Evolutionary conservation across 2,888 invertebrate species (phyloP).

Genomic region (Sminthurides aquaticus): DNA sequence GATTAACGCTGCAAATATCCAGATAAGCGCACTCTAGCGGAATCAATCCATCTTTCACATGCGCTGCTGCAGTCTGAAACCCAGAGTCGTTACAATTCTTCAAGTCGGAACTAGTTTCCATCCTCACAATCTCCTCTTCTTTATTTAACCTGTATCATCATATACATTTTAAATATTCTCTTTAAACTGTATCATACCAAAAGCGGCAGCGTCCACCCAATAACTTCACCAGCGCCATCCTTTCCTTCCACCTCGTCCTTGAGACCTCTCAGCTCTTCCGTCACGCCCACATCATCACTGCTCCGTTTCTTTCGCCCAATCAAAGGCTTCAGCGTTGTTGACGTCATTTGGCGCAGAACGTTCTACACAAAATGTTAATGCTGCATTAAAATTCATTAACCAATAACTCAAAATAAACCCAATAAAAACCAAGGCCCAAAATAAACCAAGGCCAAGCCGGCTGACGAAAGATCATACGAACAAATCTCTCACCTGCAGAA

Average conservation of each 20-base stretch:
- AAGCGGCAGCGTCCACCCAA: conserved; percentile 1
- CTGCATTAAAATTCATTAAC: neutral
- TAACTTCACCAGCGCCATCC: neutral
- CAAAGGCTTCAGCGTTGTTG: conserved; percentile 11
- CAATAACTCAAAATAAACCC: neutral
- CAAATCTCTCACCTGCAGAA: conserved; percentile 33
- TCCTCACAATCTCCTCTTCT: too few species aligned
- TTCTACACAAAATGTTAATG: conserved; percentile 11
- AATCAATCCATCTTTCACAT: conserved; percentile 34
- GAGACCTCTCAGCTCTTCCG: neutral
- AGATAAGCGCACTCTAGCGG: conserved; percentile 34
- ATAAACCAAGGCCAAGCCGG: too few species aligned
- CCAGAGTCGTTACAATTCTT: too few species aligned
- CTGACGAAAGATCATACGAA: conserved; percentile 1
- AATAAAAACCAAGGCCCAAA: neutral
- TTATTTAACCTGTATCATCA: too few species aligned
- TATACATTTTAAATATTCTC: too few species aligned
- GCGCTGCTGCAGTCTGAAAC: conserved; percentile 35
- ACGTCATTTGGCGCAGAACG: conserved; percentile 27
- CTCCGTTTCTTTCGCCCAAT: conserved; percentile 3
- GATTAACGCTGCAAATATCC: conserved; percentile 33
- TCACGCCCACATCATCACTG: neutral
- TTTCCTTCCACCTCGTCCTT: neutral
- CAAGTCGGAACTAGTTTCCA: too few species aligned
- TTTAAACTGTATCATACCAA: too few species aligned